Percentiles rank a stretch among this genome's conserved stretches.
These are phyloP conservation scores for Ctenoplectra terminalis DNA, from an alignment of 1,140 invertebrate genomes.

Conservation along the genomic window DNA sequence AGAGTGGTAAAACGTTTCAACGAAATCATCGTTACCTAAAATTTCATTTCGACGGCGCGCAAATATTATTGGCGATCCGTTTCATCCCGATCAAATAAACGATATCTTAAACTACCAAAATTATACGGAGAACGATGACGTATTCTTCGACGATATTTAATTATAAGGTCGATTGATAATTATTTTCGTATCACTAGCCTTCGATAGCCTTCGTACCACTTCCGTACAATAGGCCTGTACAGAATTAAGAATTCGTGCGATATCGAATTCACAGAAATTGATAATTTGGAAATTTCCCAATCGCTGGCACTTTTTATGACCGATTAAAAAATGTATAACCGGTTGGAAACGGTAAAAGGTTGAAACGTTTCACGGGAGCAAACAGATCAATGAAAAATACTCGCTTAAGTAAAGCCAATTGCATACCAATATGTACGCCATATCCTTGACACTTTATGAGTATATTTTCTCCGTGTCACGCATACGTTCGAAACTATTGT, in stretches of 20 bases:
- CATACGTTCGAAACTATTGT: constrained; percentile 2
- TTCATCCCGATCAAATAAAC: neutral
- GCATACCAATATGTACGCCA: neutral
- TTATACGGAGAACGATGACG: too few species aligned
- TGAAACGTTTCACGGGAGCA: neutral
- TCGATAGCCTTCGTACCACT: too few species aligned
- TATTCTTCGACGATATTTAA: neutral
- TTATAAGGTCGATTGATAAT: neutral
- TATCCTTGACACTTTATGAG: constrained; percentile 44
- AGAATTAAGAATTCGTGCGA: neutral
- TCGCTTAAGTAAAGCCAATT: constrained; percentile 7
- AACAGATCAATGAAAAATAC: neutral
- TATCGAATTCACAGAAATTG: neutral
- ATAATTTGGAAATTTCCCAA: neutral
- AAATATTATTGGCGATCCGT: neutral
- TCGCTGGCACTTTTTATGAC: neutral
- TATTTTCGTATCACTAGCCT: too few species aligned
- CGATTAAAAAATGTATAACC: neutral
- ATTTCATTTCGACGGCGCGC: neutral
- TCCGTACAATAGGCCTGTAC: too few species aligned
- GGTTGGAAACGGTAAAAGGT: neutral
- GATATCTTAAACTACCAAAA: neutral
- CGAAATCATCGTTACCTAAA: neutral
- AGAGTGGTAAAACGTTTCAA: neutral
- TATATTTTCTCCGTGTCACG: neutral